These are phyloP conservation scores for Sebastes kiyomatsui DNA, from an alignment of 2,797 vertebrate genomes.

Conservation along the genomic window DNA sequence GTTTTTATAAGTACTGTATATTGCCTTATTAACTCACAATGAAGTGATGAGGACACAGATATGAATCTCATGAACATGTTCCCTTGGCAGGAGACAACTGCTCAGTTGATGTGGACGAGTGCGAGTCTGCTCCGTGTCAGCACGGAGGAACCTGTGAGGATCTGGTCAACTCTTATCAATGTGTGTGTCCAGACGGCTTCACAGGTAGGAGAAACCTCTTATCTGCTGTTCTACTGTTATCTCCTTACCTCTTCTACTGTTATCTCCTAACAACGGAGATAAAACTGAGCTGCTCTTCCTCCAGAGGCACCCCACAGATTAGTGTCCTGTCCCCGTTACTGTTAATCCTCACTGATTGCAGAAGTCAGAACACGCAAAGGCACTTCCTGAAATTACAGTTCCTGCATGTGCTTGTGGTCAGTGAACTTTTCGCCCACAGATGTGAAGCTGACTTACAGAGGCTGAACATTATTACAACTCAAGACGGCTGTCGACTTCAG, in stretches of 20 bases:
- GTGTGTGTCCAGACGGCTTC: slow-evolving; percentile 87
- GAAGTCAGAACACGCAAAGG: background rate
- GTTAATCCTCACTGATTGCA: background rate
- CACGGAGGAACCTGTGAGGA: slow-evolving; percentile 88
- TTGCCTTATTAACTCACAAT: background rate
- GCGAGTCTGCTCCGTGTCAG: slow-evolving; percentile 86
- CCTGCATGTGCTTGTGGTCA: background rate
- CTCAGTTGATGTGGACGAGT: slow-evolving; percentile 88
- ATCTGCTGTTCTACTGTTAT: slow-evolving; percentile 22
- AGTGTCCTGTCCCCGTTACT: background rate
- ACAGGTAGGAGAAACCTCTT: slow-evolving; percentile 82
- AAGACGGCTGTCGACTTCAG: background rate
- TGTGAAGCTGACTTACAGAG: background rate
- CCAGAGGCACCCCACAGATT: background rate
- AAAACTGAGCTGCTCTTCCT: background rate
- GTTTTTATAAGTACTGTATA: background rate
- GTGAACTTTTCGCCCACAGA: no score
- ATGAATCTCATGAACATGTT: background rate
- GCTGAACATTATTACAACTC: background rate
- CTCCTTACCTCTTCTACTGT: background rate
- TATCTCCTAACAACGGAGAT: no score
- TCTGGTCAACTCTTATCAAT: slow-evolving; percentile 85
- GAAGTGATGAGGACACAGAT: background rate
- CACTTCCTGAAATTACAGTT: background rate
- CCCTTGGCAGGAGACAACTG: slow-evolving; percentile 87